phyloP scores from a whole-genome alignment of 1,140 invertebrate species.

The Plodia interpunctella region DNA sequence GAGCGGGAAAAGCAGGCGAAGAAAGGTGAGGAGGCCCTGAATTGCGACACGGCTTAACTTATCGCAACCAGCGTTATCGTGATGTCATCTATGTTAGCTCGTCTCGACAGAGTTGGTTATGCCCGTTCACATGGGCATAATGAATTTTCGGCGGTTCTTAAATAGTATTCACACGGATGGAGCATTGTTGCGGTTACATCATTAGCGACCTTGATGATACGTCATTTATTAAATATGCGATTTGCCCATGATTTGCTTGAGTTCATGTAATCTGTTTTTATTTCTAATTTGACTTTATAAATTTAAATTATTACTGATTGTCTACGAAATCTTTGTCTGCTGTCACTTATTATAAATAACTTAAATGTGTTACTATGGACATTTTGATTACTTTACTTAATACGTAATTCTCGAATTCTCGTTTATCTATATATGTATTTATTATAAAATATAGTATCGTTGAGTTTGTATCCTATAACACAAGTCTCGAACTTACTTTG shows the following conservation, averaged over 20 bases:
- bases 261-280: no score
- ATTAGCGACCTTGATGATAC: constrained; percentile 50
- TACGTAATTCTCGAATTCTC: no score
- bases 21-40: constrained; percentile 66
- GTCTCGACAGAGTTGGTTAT: not conserved
- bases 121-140: not conserved
- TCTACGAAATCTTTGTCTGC: no score
- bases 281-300: no score
- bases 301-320: no score
- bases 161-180: constrained; percentile 33
- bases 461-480: no score
- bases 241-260: constrained; percentile 25
- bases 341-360: no score
- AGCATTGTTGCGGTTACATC: constrained; percentile 56
- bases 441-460: no score
- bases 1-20: constrained; percentile 72
- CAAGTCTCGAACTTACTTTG: no score
- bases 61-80: constrained; percentile 28
- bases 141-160: constrained; percentile 2
- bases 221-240: constrained; percentile 48
- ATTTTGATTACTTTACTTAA: no score
- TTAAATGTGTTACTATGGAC: no score
- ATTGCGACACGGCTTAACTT: constrained; percentile 7
- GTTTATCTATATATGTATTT: no score
- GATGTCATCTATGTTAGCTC: constrained; percentile 38